These are phyloP conservation scores for Andrena fulva DNA, from an alignment of 2,888 invertebrate genomes.

Conservation along the genomic window DNA sequence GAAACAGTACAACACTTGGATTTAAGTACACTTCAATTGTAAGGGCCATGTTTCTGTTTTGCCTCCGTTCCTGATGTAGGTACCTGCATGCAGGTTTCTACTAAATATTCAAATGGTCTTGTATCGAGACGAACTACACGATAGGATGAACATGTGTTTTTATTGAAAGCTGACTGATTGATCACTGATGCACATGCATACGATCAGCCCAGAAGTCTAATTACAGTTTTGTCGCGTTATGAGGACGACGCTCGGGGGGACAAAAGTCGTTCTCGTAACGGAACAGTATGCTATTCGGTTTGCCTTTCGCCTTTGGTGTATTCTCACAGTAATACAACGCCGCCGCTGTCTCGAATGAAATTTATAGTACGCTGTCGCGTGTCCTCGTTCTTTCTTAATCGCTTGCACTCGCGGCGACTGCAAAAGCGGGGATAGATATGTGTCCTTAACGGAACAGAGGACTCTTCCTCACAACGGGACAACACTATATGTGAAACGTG, in stretches of 20 bases:
- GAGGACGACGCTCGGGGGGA: too few relatives aligned
- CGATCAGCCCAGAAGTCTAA: slow-evolving; percentile 26
- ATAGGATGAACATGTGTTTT: slow-evolving; percentile 29
- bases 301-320: too few relatives aligned
- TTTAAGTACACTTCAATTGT: slow-evolving; percentile 3
- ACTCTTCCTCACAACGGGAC: too few relatives aligned
- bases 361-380: too few relatives aligned
- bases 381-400: too few relatives aligned
- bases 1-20: slow-evolving; percentile 8
- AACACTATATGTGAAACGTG: not conserved
- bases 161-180: slow-evolving; percentile 32
- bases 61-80: slow-evolving; percentile 26
- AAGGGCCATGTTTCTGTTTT: slow-evolving; percentile 12
- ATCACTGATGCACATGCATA: slow-evolving; percentile 62
- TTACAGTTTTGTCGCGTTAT: not conserved
- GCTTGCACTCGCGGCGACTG: too few relatives aligned
- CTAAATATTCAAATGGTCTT: slow-evolving; percentile 19
- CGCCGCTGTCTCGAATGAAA: too few relatives aligned
- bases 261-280: too few relatives aligned
- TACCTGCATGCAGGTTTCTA: slow-evolving; percentile 22
- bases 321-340: too few relatives aligned
- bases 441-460: too few relatives aligned
- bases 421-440: too few relatives aligned
- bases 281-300: too few relatives aligned
- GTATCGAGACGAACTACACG: slow-evolving; percentile 8